phyloP scores from a whole-genome alignment of 2,113 vertebrate species.

The Polypterus bichir region DNA sequence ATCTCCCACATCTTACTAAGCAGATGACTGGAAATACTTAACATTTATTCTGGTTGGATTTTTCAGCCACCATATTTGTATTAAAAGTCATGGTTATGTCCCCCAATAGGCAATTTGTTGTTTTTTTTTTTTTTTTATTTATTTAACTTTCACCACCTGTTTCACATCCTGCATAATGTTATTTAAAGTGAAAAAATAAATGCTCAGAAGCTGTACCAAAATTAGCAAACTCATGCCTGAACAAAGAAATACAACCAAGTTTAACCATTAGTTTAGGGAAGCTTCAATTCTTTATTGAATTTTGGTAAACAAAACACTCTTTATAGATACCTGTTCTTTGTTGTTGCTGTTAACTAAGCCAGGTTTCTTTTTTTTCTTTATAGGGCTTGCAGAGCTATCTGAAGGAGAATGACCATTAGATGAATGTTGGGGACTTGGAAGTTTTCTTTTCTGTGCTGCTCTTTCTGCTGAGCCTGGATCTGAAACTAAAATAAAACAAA shows the following conservation, averaged over 20 bases:
- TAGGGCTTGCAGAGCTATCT: constrained; percentile 78
- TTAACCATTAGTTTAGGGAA: constrained; percentile 17
- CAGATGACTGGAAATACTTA: no score
- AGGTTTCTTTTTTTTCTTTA: constrained; percentile 98
- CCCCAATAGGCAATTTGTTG: no score
- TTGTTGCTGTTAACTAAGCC: constrained; percentile 72
- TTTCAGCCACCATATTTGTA: no score
- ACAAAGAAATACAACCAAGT: neutral
- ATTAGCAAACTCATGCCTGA: no score
- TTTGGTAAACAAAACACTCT: neutral
- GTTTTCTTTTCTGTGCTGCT: constrained; percentile 76
- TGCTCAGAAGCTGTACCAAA: no score
- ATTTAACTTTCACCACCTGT: no score
- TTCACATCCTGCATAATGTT: no score
- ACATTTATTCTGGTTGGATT: no score
- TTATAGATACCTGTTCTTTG: constrained; percentile 82
- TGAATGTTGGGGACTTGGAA: constrained; percentile 86
- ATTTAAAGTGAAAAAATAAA: no score
- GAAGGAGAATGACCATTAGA: constrained; percentile 94
- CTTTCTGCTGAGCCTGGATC: constrained; percentile 79
- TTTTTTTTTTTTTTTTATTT: no score
- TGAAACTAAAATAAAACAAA: constrained; percentile 34
- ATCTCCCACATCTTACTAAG: no score
- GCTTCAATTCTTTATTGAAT: constrained; percentile 13
- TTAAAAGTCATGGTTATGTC: no score